A percentile compares a stretch with the other conserved stretches of the same genome.
Conservation (phyloP, 2,113 vertebrate species). For the Zonotrichia leucophrys region DNA sequence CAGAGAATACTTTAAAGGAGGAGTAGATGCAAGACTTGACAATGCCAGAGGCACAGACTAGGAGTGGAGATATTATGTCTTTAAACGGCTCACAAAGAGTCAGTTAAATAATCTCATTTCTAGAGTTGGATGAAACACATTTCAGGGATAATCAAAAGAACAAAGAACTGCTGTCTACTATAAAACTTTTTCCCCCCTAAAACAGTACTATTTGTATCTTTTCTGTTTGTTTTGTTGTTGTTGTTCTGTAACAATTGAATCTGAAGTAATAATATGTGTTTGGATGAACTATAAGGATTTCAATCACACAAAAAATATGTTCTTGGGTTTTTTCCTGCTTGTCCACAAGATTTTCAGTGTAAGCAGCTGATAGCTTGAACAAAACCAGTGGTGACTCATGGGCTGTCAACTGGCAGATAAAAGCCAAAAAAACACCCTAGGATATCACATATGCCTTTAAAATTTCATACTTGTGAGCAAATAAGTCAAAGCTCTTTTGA, state of each 20-base stretch:
- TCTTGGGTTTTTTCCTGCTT: neutral
- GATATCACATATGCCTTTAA: neutral
- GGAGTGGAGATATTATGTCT: neutral
- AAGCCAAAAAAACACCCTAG: neutral
- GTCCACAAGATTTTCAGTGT: neutral
- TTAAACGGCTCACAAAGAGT: neutral
- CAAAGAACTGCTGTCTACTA: neutral
- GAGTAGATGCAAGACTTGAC: neutral
- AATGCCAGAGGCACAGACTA: neutral
- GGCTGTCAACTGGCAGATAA: neutral
- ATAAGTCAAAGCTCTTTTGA: neutral
- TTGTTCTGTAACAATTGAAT: neutral
- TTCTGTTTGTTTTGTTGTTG: neutral
- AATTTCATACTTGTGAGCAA: neutral
- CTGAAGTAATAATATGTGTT: neutral
- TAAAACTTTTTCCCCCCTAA: neutral
- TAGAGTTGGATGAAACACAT: neutral
- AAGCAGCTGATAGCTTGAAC: neutral
- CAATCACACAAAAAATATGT: accelerated
- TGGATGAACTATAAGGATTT: neutral
- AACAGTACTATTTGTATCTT: neutral
- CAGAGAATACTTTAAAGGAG: neutral
- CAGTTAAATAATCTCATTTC: neutral
- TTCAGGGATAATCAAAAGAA: neutral
- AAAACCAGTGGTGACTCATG: neutral